These are phyloP conservation scores for Halcyon leucocephala DNA, from an alignment of 2,797 vertebrate species.

Conservation along the genomic window DNA sequence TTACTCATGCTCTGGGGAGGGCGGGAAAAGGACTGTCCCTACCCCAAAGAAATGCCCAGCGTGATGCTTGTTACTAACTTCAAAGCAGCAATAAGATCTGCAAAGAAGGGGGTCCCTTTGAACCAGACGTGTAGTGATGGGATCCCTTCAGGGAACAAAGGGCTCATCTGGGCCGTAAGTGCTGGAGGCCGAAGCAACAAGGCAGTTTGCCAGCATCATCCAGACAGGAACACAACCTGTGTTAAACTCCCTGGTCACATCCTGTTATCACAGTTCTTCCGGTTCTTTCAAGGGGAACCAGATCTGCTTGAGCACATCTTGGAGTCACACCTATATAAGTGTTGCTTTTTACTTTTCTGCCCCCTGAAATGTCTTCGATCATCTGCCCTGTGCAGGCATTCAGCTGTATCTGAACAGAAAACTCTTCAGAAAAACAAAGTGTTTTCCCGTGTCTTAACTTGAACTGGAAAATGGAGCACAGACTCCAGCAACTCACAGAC, in stretches of 20 bases:
- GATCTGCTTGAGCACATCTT: not conserved
- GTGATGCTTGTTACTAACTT: not conserved
- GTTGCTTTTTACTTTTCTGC: not conserved
- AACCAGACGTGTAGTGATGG: rapidly evolving
- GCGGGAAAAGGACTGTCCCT: not conserved
- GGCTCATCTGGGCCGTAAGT: not conserved
- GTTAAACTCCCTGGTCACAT: not conserved
- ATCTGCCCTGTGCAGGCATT: not conserved
- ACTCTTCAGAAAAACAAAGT: not conserved
- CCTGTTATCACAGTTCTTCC: not conserved
- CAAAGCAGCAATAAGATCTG: not conserved
- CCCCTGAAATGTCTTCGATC: not conserved
- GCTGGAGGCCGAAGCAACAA: not conserved
- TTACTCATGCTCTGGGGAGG: not conserved
- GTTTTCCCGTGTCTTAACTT: not conserved
- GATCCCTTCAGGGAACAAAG: not conserved
- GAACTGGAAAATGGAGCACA: not conserved
- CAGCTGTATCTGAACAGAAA: not conserved
- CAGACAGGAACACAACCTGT: not conserved
- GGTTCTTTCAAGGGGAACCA: not conserved
- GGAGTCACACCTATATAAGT: not conserved
- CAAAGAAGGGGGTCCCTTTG: not conserved
- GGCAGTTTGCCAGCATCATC: not conserved
- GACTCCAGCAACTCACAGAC: not conserved
- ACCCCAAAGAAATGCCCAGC: not conserved